Evolutionary conservation across 1,140 invertebrate genomes (phyloP), one percentile per base, ranked within the genome.

Genomic region (Sinella curviseta): DNA sequence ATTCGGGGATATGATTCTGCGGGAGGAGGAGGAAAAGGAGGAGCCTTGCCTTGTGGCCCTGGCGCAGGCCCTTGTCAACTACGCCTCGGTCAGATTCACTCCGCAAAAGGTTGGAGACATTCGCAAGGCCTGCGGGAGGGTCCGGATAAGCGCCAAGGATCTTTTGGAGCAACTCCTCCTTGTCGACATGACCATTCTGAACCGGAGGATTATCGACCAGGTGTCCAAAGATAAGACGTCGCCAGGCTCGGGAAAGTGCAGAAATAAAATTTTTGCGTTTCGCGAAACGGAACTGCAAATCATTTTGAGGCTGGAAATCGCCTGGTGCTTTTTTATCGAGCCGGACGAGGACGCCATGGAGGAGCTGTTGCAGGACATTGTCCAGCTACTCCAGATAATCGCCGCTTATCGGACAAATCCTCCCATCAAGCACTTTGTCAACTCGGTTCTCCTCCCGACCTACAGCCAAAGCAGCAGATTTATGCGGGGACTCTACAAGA

Each of bases 241-340:
- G n/a, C n/a, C n/a, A 12, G 8, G 65, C 65, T 33, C 65, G n/a
- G 2, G 65, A 70, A 70, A 70, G 8, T 12, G 8, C 65, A 2
- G 8, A 24, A 24, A 75, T 2, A 33, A 33, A 35, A 28, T 78
- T 33, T 31, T 31, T 4, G 36, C 34, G 1, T 77, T 81, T 30
- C 36, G 73, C 28, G 60, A 78, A 74, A 76, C 77, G 28, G 67
- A 81, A n/a, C 35, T 76, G 3, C 80, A 81, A 60, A 78, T 81
- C 0, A 28, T 81, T 55, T n/a, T 78, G 1, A 77, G 74, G 17
- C 70, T 81, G 20, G 80, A 81, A 67, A 39, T 75, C 0, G 28
- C 73, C 3, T 81, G 77, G 77, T 26, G 78, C 24, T 65, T 77
- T 33, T 77, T 73, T 1, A 35, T 33, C 1, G 65, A 70, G 31